A percentile compares a stretch with the other conserved stretches of the same genome.
phyloP scores from a whole-genome alignment of 2,888 invertebrate species.

The Tillus elongatus region DNA sequence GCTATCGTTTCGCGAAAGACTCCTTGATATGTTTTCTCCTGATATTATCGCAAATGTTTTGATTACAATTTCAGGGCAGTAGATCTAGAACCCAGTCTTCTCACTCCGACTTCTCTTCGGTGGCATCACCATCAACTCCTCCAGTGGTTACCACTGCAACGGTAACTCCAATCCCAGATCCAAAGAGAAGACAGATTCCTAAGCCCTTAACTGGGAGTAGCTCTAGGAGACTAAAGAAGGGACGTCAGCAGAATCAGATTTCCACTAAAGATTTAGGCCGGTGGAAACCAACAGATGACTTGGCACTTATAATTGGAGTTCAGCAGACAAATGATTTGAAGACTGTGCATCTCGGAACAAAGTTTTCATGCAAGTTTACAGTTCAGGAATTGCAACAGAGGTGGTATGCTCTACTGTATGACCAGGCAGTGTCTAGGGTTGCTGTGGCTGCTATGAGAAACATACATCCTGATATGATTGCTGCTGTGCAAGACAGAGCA shows the following conservation, averaged over 20 bases:
- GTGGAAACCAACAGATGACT: constrained; percentile 97
- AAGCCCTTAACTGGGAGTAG: constrained; percentile 34
- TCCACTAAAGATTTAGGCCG: constrained; percentile 79
- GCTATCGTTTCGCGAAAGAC: not conserved
- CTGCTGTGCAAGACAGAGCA: constrained; percentile 78
- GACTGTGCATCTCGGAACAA: constrained; percentile 81
- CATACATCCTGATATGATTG: constrained; percentile 83
- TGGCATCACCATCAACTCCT: constrained; percentile 29
- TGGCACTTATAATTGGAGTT: constrained; percentile 86
- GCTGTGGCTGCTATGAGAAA: constrained; percentile 90
- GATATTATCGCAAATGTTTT: constrained; percentile 4
- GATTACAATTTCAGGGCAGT: constrained; percentile 30
- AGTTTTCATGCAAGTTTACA: constrained; percentile 93
- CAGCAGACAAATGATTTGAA: constrained; percentile 77
- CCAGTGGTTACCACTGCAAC: constrained; percentile 33
- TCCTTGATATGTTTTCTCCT: not conserved
- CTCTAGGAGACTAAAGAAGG: constrained; percentile 49
- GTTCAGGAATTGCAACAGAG: constrained; percentile 88
- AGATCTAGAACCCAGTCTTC: constrained; percentile 41
- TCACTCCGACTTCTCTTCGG: constrained; percentile 34
- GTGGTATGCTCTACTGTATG: constrained; percentile 93
- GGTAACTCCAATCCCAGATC: constrained; percentile 29
- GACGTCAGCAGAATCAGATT: constrained; percentile 58
- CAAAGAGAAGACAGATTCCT: constrained; percentile 42
- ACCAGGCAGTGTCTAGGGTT: constrained; percentile 85